Evolutionary conservation across 2,113 vertebrate genomes (phyloP), one percentile per base, ranked within the genome.

Genomic region (Cyanoramphus novaezelandiae): DNA sequence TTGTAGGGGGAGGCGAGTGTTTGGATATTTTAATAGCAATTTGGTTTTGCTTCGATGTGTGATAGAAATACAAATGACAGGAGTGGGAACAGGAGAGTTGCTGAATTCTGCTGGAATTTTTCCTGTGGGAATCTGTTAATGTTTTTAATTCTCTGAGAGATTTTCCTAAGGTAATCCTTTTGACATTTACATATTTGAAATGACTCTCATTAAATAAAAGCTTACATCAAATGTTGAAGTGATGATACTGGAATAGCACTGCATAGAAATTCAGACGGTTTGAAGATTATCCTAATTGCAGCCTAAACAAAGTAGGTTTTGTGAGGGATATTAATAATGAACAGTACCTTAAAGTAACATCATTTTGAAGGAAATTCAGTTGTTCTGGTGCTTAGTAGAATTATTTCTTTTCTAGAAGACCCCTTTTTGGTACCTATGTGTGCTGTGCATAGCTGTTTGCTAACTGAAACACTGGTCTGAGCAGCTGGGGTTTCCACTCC

Each of bases 31-130:
- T 96, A 97, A 95, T 93, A 92, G 97, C 93, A 86, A 92, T 96
- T 97, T 97, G 95, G 96, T 97, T 97, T 97, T 95, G 76, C 94
- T 93, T 96, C 95, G 16, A 94, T 60, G 96, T 97, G 96, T 93
- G 95, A 97, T 95, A 97, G 95, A 97, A 97, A 97, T 93, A 89
- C 88, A 93, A 96, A 86, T 96, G 97, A 97, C 96, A 97, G 94
- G 93, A 92, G 82, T 96, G 96, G 96, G 96, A 97, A 95, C 88
- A 92, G 67, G 96, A 93, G 95, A 87, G n/a, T 93, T 97, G 90
- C 79, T 96, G 96, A 89, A 95, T 97, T 95, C 95, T 95, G 83
- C 62, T 88, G 96, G 95, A 97, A 90, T 97, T 96, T 95, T 96
- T 97, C 96, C 96, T 97, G 88, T 97, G 96, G 97, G 97, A 97